phyloP scores from a whole-genome alignment of 2,113 vertebrate genomes.

The Nasalis larvatus region DNA sequence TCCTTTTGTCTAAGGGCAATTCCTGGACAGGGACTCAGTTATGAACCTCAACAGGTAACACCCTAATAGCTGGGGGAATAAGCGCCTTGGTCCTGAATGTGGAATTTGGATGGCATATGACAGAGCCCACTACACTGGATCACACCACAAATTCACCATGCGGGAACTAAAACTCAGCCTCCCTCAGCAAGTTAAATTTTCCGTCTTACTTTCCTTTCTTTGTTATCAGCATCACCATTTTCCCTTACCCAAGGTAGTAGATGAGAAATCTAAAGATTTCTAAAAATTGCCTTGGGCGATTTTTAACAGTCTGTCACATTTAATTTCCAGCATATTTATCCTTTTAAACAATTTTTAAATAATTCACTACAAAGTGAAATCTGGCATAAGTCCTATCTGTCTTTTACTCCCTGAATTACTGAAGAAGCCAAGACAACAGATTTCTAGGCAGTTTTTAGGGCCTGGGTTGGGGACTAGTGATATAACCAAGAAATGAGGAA shows the following conservation, averaged over 20 bases:
- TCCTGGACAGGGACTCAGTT: background rate
- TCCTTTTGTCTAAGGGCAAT: background rate
- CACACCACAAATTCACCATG: background rate
- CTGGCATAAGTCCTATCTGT: slow-evolving; percentile 79
- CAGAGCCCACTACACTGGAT: background rate
- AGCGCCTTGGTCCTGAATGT: background rate
- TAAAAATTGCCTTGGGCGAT: slow-evolving; percentile 79
- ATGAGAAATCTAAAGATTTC: slow-evolving; percentile 74
- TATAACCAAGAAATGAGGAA: slow-evolving; percentile 43
- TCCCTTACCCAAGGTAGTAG: slow-evolving; percentile 72
- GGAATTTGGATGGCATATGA: background rate
- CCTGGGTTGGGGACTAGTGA: slow-evolving; percentile 54
- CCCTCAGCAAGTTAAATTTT: background rate
- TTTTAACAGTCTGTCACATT: slow-evolving; percentile 83
- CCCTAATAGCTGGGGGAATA: background rate
- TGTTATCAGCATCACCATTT: slow-evolving; percentile 64
- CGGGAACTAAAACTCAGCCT: background rate
- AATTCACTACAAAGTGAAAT: slow-evolving; percentile 81
- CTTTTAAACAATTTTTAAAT: slow-evolving; percentile 83
- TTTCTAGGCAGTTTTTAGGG: slow-evolving; percentile 76
- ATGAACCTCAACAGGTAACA: background rate
- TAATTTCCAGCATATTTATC: slow-evolving; percentile 82
- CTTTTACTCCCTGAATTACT: slow-evolving; percentile 76
- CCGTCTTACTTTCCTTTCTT: slow-evolving; percentile 55
- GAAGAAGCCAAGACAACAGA: slow-evolving; percentile 79